A percentile compares a stretch with the other conserved stretches of the same genome.
Conservation (phyloP, 2,888 invertebrate species). For the Helleia helle region DNA sequence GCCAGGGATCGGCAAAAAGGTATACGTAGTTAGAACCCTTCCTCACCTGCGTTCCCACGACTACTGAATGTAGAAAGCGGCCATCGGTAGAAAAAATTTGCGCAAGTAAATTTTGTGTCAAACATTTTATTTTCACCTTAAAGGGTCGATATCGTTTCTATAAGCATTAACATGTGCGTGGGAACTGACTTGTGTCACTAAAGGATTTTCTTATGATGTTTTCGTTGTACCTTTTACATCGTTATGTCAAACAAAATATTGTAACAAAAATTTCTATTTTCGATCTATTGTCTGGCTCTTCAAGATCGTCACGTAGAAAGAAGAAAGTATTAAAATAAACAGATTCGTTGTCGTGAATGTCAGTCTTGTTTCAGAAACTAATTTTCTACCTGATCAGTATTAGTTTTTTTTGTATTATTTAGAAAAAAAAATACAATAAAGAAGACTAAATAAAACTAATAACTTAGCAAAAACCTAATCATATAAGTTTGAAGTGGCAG, state of each 20-base stretch:
- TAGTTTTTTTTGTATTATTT: too few species aligned
- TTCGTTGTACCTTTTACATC: neutral
- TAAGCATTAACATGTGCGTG: slow-evolving; percentile 40
- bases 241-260: too few species aligned
- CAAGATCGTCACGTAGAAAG: too few species aligned
- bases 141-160: slow-evolving; percentile 50
- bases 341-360: neutral
- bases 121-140: slow-evolving; percentile 55
- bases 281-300: too few species aligned
- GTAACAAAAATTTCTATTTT: too few species aligned
- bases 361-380: too few species aligned
- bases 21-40: slow-evolving; percentile 47
- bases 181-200: slow-evolving; percentile 31
- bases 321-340: slow-evolving; percentile 1
- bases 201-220: neutral
- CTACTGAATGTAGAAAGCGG: slow-evolving; percentile 61
- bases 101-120: slow-evolving; percentile 62
- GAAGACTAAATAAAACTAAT: too few species aligned
- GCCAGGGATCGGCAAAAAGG: slow-evolving; percentile 38
- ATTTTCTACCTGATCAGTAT: too few species aligned
- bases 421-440: too few species aligned
- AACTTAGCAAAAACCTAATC: too few species aligned
- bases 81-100: slow-evolving; percentile 53
- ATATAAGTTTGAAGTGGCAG: too few species aligned
- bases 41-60: slow-evolving; percentile 72